Percentiles rank a stretch among this genome's conserved stretches.
Conservation (phyloP, 2,113 vertebrate genomes). For the Gnathonemus longibarbis region DNA sequence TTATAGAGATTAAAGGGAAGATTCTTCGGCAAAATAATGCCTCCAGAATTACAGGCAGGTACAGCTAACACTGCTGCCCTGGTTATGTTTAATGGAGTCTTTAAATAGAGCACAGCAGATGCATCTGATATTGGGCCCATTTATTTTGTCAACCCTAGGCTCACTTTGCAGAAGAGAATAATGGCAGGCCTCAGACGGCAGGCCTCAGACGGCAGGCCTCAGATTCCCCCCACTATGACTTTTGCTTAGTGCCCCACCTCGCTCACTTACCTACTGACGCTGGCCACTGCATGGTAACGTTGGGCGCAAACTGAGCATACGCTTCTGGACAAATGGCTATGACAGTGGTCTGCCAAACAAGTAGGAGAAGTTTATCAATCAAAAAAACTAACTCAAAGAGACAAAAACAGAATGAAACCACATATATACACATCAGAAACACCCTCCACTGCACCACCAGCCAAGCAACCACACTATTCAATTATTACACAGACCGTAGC, state of each 20-base stretch:
- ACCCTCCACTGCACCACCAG: not conserved
- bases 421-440: not conserved
- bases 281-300: not conserved
- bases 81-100: not conserved
- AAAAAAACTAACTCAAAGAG: not conserved
- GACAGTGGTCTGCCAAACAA: not conserved
- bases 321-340: not conserved
- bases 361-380: not conserved
- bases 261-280: not conserved
- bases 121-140: not conserved
- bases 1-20: not conserved
- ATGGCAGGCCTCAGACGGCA: not conserved
- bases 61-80: not conserved
- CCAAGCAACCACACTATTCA: not conserved
- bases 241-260: not conserved
- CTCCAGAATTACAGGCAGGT: not conserved
- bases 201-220: not conserved
- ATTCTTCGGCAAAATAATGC: not conserved
- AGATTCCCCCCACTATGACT: not conserved
- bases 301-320: not conserved
- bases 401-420: not conserved
- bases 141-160: not conserved
- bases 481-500: not conserved
- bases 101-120: not conserved
- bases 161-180: not conserved